Evolutionary conservation across 64 coral and sea anemone genomes (phyloP), one percentile per base, ranked within the genome.

Genomic region (Actinia equina): DNA sequence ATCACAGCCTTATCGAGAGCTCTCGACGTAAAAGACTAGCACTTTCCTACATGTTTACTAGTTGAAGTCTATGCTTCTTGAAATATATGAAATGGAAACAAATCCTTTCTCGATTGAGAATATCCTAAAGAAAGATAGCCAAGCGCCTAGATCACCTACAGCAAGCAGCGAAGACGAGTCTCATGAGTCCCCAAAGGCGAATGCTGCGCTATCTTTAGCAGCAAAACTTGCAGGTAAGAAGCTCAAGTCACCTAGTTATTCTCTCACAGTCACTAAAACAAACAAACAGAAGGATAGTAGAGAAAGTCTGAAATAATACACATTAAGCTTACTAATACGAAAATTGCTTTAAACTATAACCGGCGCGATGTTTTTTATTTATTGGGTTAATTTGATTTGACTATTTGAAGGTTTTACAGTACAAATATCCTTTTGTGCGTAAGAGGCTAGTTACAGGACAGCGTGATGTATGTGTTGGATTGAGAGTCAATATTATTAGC

Each of bases 21-120:
- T 20, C 23, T 71, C 6, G 3, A 26, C 20, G 71, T 10, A 17
- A 71, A 60, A 55, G 23, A 58, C 63, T 23, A 18, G 16, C 71
- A 2, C 26, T 84, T 44, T 27, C 2, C 70, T 42, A 10, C 30
- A 37, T 52, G 42, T 17, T 19, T 69, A 56, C 59, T 84, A 55
- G 45, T 58, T 41, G 25, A 44, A 57, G 44, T 30, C 10, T 52
- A 5, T 71, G 37, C 7, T 64, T 6, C 45, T 30, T 57, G 74
- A 13, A 57, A 30, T 41, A 25, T 41, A 74, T 74, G n/a, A 4
- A 11, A 92, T 92, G 90, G 85, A 87, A 45, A 53, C 85, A 13
- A 92, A 92, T 83, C 90, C 90, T 56, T 92, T 92, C 77, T 92
- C 90, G 64, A 92, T 92, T 82, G 90, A 92, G 43, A 92, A 80